Evolutionary conservation across 2,797 vertebrate genomes (phyloP), one percentile per base, ranked within the genome.

Genomic region (Pelochelys cantorii): DNA sequence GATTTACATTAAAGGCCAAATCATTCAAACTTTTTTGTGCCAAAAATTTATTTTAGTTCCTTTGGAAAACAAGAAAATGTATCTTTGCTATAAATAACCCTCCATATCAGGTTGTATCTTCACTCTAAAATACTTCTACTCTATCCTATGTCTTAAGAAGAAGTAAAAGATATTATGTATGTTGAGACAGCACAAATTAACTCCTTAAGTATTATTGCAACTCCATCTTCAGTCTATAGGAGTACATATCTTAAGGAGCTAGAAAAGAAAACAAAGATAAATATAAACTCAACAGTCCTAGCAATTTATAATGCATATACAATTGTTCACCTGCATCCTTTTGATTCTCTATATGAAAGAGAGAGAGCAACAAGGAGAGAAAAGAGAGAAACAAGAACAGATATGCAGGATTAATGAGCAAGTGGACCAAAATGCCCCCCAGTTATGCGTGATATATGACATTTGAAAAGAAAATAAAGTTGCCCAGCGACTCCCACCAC

Each of bases 281-380:
- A 98, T 98, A 96, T 95, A 98, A 48, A 98, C 96, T 98, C 97
- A 97, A 98, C 98, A 98, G 97, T 98, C 97, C 98, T 98, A 97
- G 97, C 96, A 98, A 98, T 98, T 98, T 98, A 99, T 98, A 98
- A 99, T 97, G 98, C 97, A 98, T 99, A 99, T 98, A 99, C 98
- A 99, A 98, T 98, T 98, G 98, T 99, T 99, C 99, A 99, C 98
- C 99, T 99, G 98, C 97, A 48, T 99, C 98, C 98, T 98, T 99
- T 96, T 98, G 98, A 98, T 99, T 99, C 97, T 99, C 99, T 99
- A 98, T 99, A 98, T 98, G 98, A 98, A 98, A 98, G 97, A 98
- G 98, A 98, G 96, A 98, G 98, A 98, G 98, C 97, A 97, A 98
- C 96, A 97, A 98, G 97, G 98, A 98, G 97, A 98, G 97, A 98